Conservation (phyloP, 1,140 invertebrate species). For the Acromyrmex heyeri region DNA sequence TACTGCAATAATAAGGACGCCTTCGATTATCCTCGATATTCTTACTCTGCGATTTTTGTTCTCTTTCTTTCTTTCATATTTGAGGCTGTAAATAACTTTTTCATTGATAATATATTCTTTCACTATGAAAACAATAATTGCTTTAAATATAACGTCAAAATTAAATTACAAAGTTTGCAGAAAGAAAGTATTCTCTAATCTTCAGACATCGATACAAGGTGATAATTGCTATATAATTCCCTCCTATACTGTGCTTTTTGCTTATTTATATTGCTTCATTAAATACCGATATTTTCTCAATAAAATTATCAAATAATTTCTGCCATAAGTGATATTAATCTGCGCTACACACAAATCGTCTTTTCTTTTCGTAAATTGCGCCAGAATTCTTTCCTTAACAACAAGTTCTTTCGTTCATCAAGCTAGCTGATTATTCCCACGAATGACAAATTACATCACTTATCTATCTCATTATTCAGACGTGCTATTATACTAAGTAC, state of each 20-base stretch:
- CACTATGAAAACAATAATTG: not conserved
- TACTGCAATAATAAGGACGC: not conserved
- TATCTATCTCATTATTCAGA: conserved; percentile 51
- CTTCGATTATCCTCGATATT: conserved; percentile 12
- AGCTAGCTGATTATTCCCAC: conserved; percentile 6
- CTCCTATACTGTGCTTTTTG: not conserved
- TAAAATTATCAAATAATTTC: conserved; percentile 14
- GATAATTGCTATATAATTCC: not conserved
- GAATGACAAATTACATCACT: conserved; percentile 53
- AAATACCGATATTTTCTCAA: not conserved
- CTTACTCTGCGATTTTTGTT: not conserved
- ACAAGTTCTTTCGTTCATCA: conserved; percentile 19
- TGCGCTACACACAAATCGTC: not conserved
- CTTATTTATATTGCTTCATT: too few relatives aligned
- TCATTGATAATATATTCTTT: not conserved
- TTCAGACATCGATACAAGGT: not conserved
- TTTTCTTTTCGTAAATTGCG: conserved; percentile 4
- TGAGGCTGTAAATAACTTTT: not conserved
- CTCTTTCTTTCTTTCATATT: not conserved
- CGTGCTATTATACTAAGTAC: conserved; percentile 33
- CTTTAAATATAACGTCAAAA: conserved; percentile 13
- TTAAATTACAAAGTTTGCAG: conserved; percentile 36
- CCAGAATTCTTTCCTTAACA: conserved; percentile 16
- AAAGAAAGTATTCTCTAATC: not conserved
- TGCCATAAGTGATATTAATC: conserved; percentile 1